Evolutionary conservation across 2,113 vertebrate species (phyloP).

Genomic region (Hippopotamus amphibius): DNA sequence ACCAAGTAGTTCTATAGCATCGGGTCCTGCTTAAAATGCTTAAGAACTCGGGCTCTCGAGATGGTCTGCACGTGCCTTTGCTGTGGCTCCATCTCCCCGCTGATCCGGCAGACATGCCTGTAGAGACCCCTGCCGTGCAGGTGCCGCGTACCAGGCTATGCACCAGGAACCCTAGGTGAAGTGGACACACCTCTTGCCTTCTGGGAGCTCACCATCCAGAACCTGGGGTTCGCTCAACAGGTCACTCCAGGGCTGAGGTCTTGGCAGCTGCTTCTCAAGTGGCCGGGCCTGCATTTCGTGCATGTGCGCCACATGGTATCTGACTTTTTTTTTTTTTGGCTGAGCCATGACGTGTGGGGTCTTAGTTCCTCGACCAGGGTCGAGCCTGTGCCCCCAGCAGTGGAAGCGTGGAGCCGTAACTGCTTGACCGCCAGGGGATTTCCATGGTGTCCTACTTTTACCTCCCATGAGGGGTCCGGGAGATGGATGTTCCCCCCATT

Average conservation of each 20-base stretch:
- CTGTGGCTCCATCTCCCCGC: background rate
- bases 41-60: background rate
- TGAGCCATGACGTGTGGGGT: too few species aligned
- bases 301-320: too few species aligned
- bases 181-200: background rate
- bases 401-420: too few species aligned
- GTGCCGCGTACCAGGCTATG: accelerated
- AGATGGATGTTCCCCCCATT: background rate
- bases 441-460: background rate
- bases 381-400: too few species aligned
- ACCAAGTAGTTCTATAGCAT: accelerated
- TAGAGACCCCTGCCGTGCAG: background rate
- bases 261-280: background rate
- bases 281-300: accelerated
- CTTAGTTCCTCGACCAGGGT: too few species aligned
- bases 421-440: too few species aligned
- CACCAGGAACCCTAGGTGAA: background rate
- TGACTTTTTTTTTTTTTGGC: too few species aligned
- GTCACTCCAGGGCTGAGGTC: background rate
- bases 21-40: background rate
- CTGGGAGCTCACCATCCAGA: background rate
- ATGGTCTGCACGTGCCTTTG: background rate
- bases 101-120: accelerated
- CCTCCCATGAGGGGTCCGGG: background rate
- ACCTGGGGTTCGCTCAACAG: background rate